Evolutionary conservation across 2,797 vertebrate genomes (phyloP), one percentile per base, ranked within the genome.

Genomic region (Clarias pachynema): DNA sequence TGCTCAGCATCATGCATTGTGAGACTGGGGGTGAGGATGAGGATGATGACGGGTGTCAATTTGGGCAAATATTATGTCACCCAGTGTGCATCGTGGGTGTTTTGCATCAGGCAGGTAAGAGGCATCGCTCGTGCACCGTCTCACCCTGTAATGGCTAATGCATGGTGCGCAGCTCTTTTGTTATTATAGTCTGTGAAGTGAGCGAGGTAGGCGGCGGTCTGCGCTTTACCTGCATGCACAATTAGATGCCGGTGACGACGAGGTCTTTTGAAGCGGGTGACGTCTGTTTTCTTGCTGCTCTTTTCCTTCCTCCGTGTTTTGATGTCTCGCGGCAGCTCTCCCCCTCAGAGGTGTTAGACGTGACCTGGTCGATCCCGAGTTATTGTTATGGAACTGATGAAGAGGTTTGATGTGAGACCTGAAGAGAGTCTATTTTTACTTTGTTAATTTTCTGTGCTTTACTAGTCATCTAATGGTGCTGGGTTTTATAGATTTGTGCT

Each of bases 1-100:
- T 91, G 92, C 81, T 84, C 18, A 87, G 44, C 81, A 79, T 90
- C 86, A 81, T 69, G 82, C 88, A 82, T 82, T 86, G 86, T 84
- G 86, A 93, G 90, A 89, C 95, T 94, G 94, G 89, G 90, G 89
- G 94, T 94, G 94, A 90, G 91, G 91, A 89, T 93, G 59, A 90
- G 90, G 8, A 82, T 88, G 66, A 91, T 91, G 74, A 24, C 20
- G 0, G 56, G 74, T 37, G 26, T 31, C 26, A 49, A 75, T 75
- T 56, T 75, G 29, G 59, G 74, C 29, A 77, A 56, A 60, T 56
- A 7, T 15, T 56, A 7, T 15, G 91, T 94, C 86, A 93, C 88
- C 12, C 85, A 91, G 87, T 84, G 89, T 3, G 89, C 89, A 44
- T 87, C 92, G 89, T 87, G 89, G 87, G 87, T 89, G 70, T 66